Conservation (phyloP, 2,888 invertebrate genomes). For the Noctua janthe region DNA sequence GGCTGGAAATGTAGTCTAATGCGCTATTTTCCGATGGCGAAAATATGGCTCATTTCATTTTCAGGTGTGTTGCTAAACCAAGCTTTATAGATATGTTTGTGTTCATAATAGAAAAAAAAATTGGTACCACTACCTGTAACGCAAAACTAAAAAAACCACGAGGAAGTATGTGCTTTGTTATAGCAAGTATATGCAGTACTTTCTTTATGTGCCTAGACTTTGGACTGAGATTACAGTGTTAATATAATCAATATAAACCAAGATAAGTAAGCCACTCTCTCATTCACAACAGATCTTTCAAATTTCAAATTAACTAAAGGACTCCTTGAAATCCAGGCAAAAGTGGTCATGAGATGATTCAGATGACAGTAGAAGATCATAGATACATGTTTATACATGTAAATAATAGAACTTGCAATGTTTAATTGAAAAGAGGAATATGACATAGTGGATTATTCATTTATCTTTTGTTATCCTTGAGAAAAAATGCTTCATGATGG, state of each 20-base stretch:
- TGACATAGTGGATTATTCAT: background rate
- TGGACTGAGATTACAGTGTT: constrained; percentile 53
- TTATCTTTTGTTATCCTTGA: background rate
- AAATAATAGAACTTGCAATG: background rate
- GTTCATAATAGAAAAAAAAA: constrained; percentile 33
- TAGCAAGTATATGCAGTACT: constrained; percentile 8
- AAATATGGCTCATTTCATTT: constrained; percentile 24
- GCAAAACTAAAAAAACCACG: background rate
- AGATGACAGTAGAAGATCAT: background rate
- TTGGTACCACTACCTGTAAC: constrained; percentile 8
- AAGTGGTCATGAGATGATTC: background rate
- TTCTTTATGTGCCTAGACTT: constrained; percentile 54
- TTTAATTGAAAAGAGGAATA: background rate
- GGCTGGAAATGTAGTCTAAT: constrained; percentile 29
- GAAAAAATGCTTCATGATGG: background rate
- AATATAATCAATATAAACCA: constrained; percentile 53
- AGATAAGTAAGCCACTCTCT: constrained; percentile 54
- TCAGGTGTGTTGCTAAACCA: constrained; percentile 21
- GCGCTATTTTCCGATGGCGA: constrained; percentile 16
- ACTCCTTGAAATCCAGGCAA: background rate
- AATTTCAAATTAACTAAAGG: background rate
- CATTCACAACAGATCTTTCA: constrained; percentile 1
- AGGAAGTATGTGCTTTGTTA: constrained; percentile 15
- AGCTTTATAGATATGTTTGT: constrained; percentile 34
- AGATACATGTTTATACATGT: background rate